Percentiles rank a stretch among this genome's conserved stretches.
phyloP scores from a whole-genome alignment of 35 echinoderm and acorn worm species.

The Apostichopus parvimensis region DNA sequence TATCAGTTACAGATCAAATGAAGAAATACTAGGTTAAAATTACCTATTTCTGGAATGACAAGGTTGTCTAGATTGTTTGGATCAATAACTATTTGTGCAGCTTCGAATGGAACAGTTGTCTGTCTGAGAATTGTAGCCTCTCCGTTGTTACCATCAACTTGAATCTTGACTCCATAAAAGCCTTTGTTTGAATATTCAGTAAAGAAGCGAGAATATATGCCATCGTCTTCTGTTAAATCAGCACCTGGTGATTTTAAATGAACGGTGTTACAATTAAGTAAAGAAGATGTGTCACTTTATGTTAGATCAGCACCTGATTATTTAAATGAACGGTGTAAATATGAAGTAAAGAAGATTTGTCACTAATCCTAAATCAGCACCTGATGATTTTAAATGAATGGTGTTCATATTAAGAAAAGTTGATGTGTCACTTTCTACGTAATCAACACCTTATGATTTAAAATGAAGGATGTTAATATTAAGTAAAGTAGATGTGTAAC shows the following conservation, averaged over 20 bases:
- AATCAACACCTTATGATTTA: too few relatives aligned
- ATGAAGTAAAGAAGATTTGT: too few relatives aligned
- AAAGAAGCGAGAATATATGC: constrained; percentile 71
- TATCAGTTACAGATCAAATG: neutral
- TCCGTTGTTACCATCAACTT: constrained; percentile 49
- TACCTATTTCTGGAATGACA: constrained; percentile 49
- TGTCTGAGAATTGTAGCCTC: constrained; percentile 19
- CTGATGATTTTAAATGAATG: too few relatives aligned
- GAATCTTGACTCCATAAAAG: constrained; percentile 67
- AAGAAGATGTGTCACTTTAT: too few relatives aligned
- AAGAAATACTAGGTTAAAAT: neutral
- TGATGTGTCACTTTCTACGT: too few relatives aligned
- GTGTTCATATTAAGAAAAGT: too few relatives aligned
- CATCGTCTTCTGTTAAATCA: constrained; percentile 65
- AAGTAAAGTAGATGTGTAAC: too few relatives aligned
- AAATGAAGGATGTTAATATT: too few relatives aligned
- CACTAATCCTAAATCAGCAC: too few relatives aligned
- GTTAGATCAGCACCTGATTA: too few relatives aligned
- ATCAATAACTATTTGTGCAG: constrained; percentile 18
- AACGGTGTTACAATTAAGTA: too few relatives aligned
- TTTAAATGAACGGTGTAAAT: too few relatives aligned
- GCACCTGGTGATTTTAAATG: constrained; percentile 37
- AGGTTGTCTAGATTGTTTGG: constrained; percentile 27
- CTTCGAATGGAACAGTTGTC: constrained; percentile 19
- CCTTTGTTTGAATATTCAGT: constrained; percentile 55